A percentile compares a stretch with the other conserved stretches of the same genome.
These are phyloP conservation scores for Drosophila neutralis DNA, from an alignment of 2,888 invertebrate species.

Conservation along the genomic window DNA sequence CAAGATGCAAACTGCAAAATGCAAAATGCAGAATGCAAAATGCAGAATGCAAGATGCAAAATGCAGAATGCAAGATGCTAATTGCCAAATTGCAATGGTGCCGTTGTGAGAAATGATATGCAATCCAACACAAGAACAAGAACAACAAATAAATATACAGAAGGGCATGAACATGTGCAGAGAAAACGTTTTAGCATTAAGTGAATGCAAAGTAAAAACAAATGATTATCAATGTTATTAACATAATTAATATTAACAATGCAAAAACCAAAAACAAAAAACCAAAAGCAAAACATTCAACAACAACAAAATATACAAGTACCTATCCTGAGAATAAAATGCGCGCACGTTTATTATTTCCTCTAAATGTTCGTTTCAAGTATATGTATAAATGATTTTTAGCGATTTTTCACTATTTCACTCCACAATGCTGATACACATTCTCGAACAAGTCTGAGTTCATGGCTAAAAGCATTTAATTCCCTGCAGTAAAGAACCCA, in stretches of 20 bases:
- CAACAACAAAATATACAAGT: constrained; percentile 81
- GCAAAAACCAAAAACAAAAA: constrained; percentile 55
- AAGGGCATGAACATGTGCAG: constrained; percentile 60
- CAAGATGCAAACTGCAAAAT: too few species aligned
- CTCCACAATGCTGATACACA: neutral
- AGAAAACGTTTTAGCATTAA: constrained; percentile 74
- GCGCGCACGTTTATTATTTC: constrained; percentile 82
- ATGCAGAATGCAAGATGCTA: neutral
- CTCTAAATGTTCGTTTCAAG: constrained; percentile 75
- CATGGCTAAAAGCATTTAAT: neutral
- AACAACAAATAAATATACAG: constrained; percentile 73
- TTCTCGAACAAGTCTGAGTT: neutral
- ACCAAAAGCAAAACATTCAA: constrained; percentile 55
- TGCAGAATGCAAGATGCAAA: too few species aligned
- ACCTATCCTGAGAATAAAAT: constrained; percentile 84
- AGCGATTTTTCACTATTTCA: neutral
- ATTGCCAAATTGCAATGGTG: constrained; percentile 47
- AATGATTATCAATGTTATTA: constrained; percentile 84
- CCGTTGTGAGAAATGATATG: constrained; percentile 65
- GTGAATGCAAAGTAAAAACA: constrained; percentile 60
- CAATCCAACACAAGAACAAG: constrained; percentile 62
- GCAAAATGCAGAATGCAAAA: too few species aligned
- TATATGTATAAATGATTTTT: constrained; percentile 10
- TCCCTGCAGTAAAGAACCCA: neutral
- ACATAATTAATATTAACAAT: constrained; percentile 83